Percentiles rank a stretch among this genome's conserved stretches.
Conservation (phyloP, 2,888 invertebrate genomes). For the Drosophila borealis region DNA sequence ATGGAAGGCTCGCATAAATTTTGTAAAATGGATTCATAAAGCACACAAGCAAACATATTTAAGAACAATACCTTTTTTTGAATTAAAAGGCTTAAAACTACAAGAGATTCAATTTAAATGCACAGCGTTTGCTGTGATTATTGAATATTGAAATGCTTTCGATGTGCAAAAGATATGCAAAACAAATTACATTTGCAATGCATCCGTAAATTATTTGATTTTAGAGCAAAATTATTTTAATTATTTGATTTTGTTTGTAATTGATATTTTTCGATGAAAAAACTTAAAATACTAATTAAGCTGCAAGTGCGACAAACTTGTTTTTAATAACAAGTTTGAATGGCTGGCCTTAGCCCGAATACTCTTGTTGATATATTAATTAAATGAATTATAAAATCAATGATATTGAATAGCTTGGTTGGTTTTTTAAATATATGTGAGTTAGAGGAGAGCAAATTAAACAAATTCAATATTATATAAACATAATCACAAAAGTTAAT, state of each 20-base stretch:
- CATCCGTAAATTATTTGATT: constrained; percentile 44
- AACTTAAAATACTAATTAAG: constrained; percentile 47
- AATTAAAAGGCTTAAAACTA: not conserved
- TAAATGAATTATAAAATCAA: not conserved
- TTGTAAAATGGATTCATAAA: constrained; percentile 3
- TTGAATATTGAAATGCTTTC: constrained; percentile 1
- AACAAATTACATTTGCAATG: constrained; percentile 28
- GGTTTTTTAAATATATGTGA: too few species aligned
- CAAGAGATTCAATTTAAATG: not conserved
- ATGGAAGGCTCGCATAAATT: constrained; percentile 4
- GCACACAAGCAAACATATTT: constrained; percentile 13
- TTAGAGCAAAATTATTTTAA: constrained; percentile 47
- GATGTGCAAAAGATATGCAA: constrained; percentile 3
- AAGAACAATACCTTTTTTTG: constrained; percentile 6
- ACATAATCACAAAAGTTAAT: too few species aligned
- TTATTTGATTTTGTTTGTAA: constrained; percentile 54
- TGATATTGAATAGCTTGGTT: too few species aligned
- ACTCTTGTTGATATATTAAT: not conserved
- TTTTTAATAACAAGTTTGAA: constrained; percentile 2
- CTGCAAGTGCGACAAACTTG: constrained; percentile 31
- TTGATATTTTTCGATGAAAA: constrained; percentile 46
- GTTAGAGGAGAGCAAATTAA: too few species aligned
- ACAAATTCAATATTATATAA: too few species aligned
- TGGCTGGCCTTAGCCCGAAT: not conserved
- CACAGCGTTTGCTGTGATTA: not conserved